These are phyloP conservation scores for Rhagologus leucostigma DNA, from an alignment of 2,113 vertebrate species.

Conservation along the genomic window DNA sequence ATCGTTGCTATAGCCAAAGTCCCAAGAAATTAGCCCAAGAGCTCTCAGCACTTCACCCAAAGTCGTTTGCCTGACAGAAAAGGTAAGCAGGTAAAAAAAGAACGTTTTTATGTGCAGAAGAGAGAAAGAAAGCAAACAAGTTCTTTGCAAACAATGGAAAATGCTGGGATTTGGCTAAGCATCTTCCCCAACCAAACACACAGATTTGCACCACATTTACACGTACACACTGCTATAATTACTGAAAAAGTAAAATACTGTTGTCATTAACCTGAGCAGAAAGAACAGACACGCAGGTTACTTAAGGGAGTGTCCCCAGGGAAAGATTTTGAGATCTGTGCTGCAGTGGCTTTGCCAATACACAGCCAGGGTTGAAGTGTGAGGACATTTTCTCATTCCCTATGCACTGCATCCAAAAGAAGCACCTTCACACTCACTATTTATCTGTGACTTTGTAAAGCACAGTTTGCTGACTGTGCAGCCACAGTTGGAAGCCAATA, in stretches of 20 bases:
- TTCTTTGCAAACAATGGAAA: background rate
- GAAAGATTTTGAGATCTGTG: background rate
- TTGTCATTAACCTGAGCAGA: background rate
- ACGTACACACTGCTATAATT: accelerated
- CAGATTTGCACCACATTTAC: background rate
- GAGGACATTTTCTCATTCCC: background rate
- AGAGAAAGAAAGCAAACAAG: background rate
- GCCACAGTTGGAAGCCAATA: background rate
- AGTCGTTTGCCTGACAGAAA: background rate
- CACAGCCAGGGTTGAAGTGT: background rate
- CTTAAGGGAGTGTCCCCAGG: background rate
- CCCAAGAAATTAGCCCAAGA: background rate
- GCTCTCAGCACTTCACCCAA: background rate
- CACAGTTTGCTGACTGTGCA: background rate
- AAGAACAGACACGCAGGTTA: background rate
- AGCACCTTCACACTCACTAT: background rate
- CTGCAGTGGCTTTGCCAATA: background rate
- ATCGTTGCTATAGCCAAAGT: background rate
- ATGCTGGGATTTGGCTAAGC: background rate
- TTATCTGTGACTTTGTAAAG: background rate
- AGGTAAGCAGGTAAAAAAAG: background rate
- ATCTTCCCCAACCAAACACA: background rate
- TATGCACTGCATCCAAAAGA: accelerated
- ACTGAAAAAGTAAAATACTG: background rate
- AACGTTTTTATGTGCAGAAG: background rate